Conservation (phyloP, 2,888 invertebrate species). For the Parnassius glacialis region DNA sequence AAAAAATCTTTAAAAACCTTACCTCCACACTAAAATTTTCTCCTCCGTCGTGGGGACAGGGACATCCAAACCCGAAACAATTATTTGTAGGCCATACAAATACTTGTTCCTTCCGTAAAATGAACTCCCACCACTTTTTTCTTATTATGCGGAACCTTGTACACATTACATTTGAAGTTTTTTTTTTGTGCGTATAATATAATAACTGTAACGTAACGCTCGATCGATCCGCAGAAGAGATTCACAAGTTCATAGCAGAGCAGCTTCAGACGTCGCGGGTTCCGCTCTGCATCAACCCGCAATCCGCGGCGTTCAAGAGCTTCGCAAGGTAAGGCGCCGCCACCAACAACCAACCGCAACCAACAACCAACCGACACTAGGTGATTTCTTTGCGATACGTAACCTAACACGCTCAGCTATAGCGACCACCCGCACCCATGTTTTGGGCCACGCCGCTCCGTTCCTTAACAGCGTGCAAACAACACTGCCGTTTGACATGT, state of each 20-base stretch:
- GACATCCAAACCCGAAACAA: too few species aligned
- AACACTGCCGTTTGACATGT: slow-evolving; percentile 39
- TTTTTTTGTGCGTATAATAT: too few species aligned
- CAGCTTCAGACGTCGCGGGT: slow-evolving; percentile 97
- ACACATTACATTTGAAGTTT: too few species aligned
- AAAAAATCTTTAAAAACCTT: too few species aligned
- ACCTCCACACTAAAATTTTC: too few species aligned
- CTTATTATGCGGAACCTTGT: too few species aligned
- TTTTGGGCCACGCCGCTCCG: slow-evolving; percentile 51
- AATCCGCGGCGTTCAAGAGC: slow-evolving; percentile 99
- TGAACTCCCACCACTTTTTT: too few species aligned
- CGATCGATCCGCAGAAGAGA: slow-evolving; percentile 88
- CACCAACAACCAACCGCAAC: slow-evolving; percentile 48
- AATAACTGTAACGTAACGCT: slow-evolving; percentile 14
- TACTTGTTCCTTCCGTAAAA: too few species aligned
- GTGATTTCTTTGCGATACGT: slow-evolving; percentile 80
- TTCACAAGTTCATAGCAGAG: slow-evolving; percentile 99
- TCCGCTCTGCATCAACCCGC: slow-evolving; percentile 99
- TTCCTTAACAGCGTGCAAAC: slow-evolving; percentile 43
- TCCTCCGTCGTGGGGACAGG: too few species aligned
- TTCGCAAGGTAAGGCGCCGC: slow-evolving; percentile 96
- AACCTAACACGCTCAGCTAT: slow-evolving; percentile 45
- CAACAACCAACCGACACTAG: slow-evolving; percentile 74
- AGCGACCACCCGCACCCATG: slow-evolving; percentile 75
- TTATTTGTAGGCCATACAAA: too few species aligned